Evolutionary conservation across 2,113 vertebrate genomes (phyloP).

Genomic region (Rhabdomys dilectus): DNA sequence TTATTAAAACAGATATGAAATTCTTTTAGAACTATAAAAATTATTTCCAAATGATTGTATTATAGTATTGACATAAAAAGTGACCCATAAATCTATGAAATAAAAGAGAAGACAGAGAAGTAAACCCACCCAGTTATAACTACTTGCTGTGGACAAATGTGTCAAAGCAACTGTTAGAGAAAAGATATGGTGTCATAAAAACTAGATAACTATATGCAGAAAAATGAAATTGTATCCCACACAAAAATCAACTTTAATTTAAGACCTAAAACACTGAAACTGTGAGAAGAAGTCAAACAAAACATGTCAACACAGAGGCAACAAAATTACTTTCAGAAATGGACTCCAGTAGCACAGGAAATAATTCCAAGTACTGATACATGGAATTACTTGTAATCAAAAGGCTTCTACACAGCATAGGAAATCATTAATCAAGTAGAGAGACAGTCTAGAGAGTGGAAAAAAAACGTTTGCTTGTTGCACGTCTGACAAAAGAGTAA

Average conservation of each 20-base stretch:
- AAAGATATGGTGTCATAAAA: background rate
- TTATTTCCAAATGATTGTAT: background rate
- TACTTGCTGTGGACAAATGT: background rate
- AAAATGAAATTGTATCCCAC: background rate
- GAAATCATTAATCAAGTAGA: background rate
- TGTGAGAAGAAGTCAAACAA: background rate
- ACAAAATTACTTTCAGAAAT: background rate
- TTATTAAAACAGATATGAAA: background rate
- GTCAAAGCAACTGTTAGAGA: background rate
- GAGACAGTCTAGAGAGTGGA: background rate
- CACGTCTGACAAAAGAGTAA: background rate
- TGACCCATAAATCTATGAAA: background rate
- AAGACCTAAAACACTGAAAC: background rate
- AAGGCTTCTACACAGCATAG: background rate
- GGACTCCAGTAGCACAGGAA: background rate
- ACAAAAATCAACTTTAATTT: background rate
- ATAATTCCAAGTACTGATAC: background rate
- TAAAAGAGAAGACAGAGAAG: background rate
- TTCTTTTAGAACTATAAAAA: background rate
- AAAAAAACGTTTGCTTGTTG: background rate
- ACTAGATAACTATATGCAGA: background rate
- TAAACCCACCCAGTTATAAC: background rate
- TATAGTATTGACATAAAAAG: background rate
- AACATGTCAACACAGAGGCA: background rate
- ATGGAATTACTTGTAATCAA: background rate